Conservation (phyloP, 2,797 vertebrate species). For the Australoheros facetus region DNA sequence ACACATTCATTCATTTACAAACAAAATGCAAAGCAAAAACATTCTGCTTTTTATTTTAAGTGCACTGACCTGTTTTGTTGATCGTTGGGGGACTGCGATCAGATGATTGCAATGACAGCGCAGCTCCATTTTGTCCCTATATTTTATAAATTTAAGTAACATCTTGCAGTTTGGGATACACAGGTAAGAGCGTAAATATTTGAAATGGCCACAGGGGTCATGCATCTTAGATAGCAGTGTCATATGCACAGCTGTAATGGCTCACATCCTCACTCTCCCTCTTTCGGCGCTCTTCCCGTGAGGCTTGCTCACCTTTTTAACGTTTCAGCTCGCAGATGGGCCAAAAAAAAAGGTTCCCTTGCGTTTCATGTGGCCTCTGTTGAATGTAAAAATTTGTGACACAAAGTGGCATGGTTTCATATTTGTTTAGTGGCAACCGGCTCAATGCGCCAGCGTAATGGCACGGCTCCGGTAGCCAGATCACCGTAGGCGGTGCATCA, state of each 20-base stretch:
- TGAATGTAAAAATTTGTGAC: constrained; percentile 83
- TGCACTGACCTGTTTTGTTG: neutral
- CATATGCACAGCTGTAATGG: constrained; percentile 59
- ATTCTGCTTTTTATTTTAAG: neutral
- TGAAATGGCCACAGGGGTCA: constrained; percentile 53
- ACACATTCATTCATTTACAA: constrained; percentile 9
- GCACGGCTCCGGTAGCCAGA: constrained; percentile 65
- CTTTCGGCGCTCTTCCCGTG: constrained; percentile 13
- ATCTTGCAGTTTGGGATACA: constrained; percentile 36
- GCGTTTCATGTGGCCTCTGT: constrained; percentile 64
- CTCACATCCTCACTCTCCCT: constrained; percentile 50
- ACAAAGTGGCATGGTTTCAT: constrained; percentile 82
- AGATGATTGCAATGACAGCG: neutral
- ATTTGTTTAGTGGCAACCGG: constrained; percentile 77
- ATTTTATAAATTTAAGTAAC: constrained; percentile 53
- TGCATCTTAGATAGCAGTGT: constrained; percentile 55
- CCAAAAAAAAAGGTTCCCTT: constrained; percentile 48
- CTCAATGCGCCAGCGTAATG: constrained; percentile 68
- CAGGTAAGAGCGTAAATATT: constrained; percentile 69
- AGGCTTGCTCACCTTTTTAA: constrained; percentile 63
- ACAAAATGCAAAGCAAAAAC: neutral
- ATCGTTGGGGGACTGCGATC: neutral
- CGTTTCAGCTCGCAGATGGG: constrained; percentile 77
- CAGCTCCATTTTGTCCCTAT: constrained; percentile 38
- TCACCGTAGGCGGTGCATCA: constrained; percentile 62